Percentiles rank a stretch among this genome's conserved stretches.
These are phyloP conservation scores for Bergia puertoricense DNA, from an alignment of 92 coral and sea anemone species.

Conservation along the genomic window DNA sequence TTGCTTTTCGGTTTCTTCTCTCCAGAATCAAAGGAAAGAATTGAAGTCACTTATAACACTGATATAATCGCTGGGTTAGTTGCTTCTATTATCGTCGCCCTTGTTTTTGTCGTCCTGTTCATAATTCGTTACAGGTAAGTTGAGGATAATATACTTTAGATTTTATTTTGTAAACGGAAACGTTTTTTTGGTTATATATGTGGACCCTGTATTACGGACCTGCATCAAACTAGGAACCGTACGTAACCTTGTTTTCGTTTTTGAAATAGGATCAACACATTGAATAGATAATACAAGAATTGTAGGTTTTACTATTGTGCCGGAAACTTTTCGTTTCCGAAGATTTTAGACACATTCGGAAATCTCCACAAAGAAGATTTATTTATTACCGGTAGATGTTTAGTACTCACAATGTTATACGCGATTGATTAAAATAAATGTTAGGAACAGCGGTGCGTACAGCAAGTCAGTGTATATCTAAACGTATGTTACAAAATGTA, in stretches of 20 bases:
- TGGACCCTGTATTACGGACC: background rate
- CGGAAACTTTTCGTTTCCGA: background rate
- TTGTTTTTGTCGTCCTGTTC: slow-evolving; percentile 4
- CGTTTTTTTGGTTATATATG: background rate
- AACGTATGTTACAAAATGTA: too few species aligned
- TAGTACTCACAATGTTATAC: background rate
- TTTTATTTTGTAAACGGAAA: background rate
- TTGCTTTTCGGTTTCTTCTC: background rate
- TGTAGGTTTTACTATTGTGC: background rate
- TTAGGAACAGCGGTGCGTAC: background rate
- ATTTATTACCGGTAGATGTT: background rate
- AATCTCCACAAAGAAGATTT: too few species aligned
- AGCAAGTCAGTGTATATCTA: too few species aligned
- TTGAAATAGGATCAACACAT: background rate
- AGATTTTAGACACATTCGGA: too few species aligned
- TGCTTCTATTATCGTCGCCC: background rate
- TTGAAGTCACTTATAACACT: background rate
- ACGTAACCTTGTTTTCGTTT: background rate
- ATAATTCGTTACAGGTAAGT: background rate
- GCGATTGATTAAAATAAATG: background rate
- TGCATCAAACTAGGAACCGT: background rate
- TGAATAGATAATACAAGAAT: background rate
- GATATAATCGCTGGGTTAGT: background rate
- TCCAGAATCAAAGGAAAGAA: slow-evolving; percentile 1
- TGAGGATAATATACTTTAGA: background rate